Conservation (phyloP, 2,888 invertebrate genomes). For the Trachelus troglodyta region DNA sequence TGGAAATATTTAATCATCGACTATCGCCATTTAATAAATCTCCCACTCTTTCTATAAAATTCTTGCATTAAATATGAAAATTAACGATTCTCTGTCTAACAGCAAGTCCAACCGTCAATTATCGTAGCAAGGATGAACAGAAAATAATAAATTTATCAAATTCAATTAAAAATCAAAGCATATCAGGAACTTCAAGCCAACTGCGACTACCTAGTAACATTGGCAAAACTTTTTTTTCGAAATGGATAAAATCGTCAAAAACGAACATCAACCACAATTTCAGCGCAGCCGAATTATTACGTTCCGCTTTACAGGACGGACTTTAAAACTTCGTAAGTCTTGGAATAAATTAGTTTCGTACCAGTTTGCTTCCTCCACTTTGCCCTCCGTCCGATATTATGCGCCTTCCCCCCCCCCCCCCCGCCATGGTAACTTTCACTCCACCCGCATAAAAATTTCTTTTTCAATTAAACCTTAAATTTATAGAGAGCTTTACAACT, state of each 20-base stretch:
- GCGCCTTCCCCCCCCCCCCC: background rate
- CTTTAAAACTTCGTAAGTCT: conserved; percentile 1
- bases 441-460: background rate
- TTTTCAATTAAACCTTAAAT: conserved; percentile 6
- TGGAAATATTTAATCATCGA: background rate
- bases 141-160: too few species aligned
- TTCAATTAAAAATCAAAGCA: background rate
- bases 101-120: background rate
- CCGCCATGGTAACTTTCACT: background rate
- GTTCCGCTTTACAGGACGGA: background rate
- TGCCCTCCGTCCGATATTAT: background rate
- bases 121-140: too few species aligned
- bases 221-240: background rate
- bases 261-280: background rate
- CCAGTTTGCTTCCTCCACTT: background rate
- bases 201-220: background rate
- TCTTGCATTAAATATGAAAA: background rate
- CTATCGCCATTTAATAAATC: background rate
- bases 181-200: background rate
- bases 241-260: background rate
- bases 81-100: background rate
- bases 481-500: background rate
- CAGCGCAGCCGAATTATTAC: background rate
- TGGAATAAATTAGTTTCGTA: conserved; percentile 3
- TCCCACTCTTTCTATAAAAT: background rate